Evolutionary conservation across 2,888 invertebrate species (phyloP), one percentile per base, ranked within the genome.

Genomic region (Buathra laborator): DNA sequence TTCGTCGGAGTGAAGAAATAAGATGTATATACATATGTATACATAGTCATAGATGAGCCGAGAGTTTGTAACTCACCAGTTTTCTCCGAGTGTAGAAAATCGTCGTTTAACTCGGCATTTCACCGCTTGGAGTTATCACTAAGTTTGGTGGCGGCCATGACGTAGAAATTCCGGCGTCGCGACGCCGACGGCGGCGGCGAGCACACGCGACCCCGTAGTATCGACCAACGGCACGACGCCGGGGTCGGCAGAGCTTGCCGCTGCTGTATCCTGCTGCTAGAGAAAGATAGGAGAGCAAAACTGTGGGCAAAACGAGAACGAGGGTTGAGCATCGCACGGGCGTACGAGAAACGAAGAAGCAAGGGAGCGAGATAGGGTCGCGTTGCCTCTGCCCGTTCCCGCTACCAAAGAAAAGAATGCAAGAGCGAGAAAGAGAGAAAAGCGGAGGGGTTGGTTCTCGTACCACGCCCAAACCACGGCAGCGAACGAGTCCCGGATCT

Each of bases 381-480:
- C 71, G 82, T 81, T 68, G 70, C 66, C 29, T 76, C 70, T 12
- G 46, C 71, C 66, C 66, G 46, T 66, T 59, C 14, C n/a, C 72
- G 51, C 64, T 29, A 19, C 78, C 32, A 62, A 64, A 72, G 79
- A 83, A 37, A 70, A 37, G 76, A 79, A 75, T 64, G 72, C 74
- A 37, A 29, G 79, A 53, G 80, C 51, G 83, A 80, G 70, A 79
- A 24, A 68, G 70, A 74, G 79, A 70, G 80, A 32, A 44, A 56
- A 68, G 71, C 46, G 44, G 46, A 9, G 76, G 79, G 83, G 82
- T 66, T 85, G 80, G 83, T 71, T 80, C 79, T 88, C 89, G 90
- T 89, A 93, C 93, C 93, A 93, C 94, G 93, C 93, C 93, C 93
- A 93, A 92, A 93, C 93, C 92, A 90, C 89, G 78, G 67, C 74